Base-by-base conservation (phyloP, 2,113 vertebrate genomes). In the Brachirus orientalis region DNA sequence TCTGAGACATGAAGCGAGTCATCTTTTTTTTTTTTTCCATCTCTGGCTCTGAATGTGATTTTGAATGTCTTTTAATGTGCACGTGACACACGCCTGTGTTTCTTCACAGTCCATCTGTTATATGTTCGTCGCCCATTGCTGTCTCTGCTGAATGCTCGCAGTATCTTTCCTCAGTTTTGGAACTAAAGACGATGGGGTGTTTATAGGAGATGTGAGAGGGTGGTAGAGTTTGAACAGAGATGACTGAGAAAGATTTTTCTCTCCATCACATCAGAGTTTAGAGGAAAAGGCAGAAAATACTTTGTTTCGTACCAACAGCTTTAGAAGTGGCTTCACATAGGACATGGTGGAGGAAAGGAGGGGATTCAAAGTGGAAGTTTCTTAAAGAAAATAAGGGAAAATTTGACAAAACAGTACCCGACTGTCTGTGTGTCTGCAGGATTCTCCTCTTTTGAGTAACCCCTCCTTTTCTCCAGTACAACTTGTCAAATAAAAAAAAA, bases 401-500 rank as follows among this genome's bases (percentile, higher is more conserved):
- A 83, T 75, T 53, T 71, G 86, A 84, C 74, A 82, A 69, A 89
- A 89, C 80, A 91, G 94, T 93, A 84, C 94, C 93, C 79, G 92
- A 91, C 94, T 93, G 93, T 94, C 90, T 91, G 89, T 58, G 50
- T 86, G 79, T 92, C 86, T 83, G 76, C 45, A 62, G 80, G 74
- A 69, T 80, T 75, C 63, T 56, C 28, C 40, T 55, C 54, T 37
- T 52, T 67, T 20, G 36, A 63, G 22, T 19, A 54, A 76, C 63
- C 35, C 66, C 68, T 75, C 88, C 85, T 90, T 84, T 89, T 67
- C 81, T 90, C 90, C 75, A 52, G 80, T 80, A 82, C 72, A 72
- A 89, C 77, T 75, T 78, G 70, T 54, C 71, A 64, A 82, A n/a
- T n/a, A n/a, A 83, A 84, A 84, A 73, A 77, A 36, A 19, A 57